A percentile compares a stretch with the other conserved stretches of the same genome.
These are phyloP conservation scores for Otus sunia DNA, from an alignment of 2,113 vertebrate genomes.

Conservation along the genomic window DNA sequence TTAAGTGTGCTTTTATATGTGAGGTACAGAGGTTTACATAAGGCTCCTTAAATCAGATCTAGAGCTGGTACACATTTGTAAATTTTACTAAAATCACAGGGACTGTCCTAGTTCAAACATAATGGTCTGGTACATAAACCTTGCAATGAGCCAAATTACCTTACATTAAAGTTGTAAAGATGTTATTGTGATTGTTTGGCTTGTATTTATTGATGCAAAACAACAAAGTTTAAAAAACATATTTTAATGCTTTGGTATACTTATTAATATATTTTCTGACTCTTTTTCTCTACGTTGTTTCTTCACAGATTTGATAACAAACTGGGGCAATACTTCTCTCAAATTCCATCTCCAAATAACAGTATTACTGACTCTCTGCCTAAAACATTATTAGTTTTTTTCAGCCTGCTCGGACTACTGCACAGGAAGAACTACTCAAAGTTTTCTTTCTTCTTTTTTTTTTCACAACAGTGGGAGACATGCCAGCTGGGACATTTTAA, in stretches of 20 bases:
- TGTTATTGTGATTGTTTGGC: not conserved
- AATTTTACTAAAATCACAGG: not conserved
- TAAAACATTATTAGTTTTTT: not conserved
- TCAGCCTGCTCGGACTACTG: not conserved
- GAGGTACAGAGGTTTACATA: not conserved
- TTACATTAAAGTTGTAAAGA: not conserved
- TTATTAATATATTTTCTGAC: not conserved
- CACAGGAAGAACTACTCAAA: conserved; percentile 48
- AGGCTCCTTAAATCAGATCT: not conserved
- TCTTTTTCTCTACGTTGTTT: not conserved
- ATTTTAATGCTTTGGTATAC: not conserved
- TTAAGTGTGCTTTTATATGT: not conserved
- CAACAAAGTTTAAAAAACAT: not conserved
- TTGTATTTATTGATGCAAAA: not conserved
- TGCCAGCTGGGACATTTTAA: conserved; percentile 82
- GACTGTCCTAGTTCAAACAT: not conserved
- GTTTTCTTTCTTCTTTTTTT: conserved; percentile 22
- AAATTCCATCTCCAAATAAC: not conserved
- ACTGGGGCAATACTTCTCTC: not conserved
- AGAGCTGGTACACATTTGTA: not conserved
- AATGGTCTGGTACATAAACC: not conserved
- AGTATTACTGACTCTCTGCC: not conserved
- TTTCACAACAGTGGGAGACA: conserved; percentile 27
- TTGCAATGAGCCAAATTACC: not conserved
- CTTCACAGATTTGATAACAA: not conserved